Conservation (phyloP, 2,888 invertebrate genomes). For the Elegia similella region DNA sequence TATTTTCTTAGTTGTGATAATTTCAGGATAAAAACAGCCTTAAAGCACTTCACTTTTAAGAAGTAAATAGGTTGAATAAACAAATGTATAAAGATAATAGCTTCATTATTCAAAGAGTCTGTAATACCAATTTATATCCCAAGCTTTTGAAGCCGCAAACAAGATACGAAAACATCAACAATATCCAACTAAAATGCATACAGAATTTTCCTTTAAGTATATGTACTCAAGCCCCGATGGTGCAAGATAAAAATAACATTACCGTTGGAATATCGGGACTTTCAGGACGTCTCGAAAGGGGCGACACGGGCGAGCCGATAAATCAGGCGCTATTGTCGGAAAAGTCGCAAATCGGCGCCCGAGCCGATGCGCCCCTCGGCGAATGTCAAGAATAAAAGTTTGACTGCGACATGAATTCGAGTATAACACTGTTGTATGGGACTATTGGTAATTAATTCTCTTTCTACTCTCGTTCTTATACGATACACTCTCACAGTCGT, state of each 20-base stretch:
- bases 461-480: no score
- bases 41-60: no score
- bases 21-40: no score
- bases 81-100: neutral
- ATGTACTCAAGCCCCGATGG: constrained; percentile 14
- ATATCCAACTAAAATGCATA: constrained; percentile 15
- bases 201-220: constrained; percentile 13
- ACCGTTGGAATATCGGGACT: constrained; percentile 16
- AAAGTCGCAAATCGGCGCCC: constrained; percentile 25
- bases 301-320: constrained; percentile 35
- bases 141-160: constrained; percentile 1
- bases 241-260: constrained; percentile 19
- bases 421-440: no score
- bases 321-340: constrained; percentile 58
- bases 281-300: constrained; percentile 18
- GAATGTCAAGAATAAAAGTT: constrained; percentile 23
- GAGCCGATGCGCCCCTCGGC: constrained; percentile 17
- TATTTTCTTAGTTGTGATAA: no score
- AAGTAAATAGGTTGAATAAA: no score
- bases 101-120: neutral
- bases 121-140: neutral
- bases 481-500: no score
- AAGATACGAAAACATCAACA: constrained; percentile 13
- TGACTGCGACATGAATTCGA: neutral
- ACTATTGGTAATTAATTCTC: no score